A percentile compares a stretch with the other conserved stretches of the same genome.
Conservation (phyloP, 2,888 invertebrate species). For the Caradrina kadenii region DNA sequence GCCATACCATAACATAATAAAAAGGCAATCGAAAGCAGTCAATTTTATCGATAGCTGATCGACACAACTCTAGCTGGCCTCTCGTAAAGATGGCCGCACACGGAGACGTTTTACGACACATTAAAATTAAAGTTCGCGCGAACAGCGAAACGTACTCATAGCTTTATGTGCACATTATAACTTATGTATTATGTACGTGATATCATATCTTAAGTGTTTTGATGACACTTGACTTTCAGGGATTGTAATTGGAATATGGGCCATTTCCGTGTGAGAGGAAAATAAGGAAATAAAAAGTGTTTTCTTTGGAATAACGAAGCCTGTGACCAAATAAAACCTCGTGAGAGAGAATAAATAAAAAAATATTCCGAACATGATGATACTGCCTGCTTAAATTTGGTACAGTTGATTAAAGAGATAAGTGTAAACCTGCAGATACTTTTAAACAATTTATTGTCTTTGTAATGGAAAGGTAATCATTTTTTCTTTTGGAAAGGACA, state of each 20-base stretch:
- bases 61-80: constrained; percentile 20
- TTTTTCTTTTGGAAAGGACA: too few species aligned
- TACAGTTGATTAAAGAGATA: too few species aligned
- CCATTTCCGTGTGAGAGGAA: not conserved
- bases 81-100: constrained; percentile 60
- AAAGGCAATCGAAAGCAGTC: not conserved
- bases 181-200: constrained; percentile 19
- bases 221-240: constrained; percentile 2
- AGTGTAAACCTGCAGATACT: too few species aligned
- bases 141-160: constrained; percentile 64
- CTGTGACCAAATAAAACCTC: too few species aligned
- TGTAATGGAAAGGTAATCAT: too few species aligned
- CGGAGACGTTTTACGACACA: constrained; percentile 60
- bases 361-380: too few species aligned
- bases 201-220: constrained; percentile 23
- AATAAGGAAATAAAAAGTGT: not conserved
- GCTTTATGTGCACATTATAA: constrained; percentile 32
- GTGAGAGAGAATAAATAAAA: too few species aligned
- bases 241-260: not conserved
- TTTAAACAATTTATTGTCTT: too few species aligned
- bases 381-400: too few species aligned
- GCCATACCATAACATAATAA: not conserved
- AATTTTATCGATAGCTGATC: constrained; percentile 29
- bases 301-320: not conserved
- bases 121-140: constrained; percentile 65